Percentiles rank a stretch among this genome's conserved stretches.
Evolutionary conservation across 2,888 invertebrate genomes (phyloP).

Genomic region (Drosophila acutilabella): DNA sequence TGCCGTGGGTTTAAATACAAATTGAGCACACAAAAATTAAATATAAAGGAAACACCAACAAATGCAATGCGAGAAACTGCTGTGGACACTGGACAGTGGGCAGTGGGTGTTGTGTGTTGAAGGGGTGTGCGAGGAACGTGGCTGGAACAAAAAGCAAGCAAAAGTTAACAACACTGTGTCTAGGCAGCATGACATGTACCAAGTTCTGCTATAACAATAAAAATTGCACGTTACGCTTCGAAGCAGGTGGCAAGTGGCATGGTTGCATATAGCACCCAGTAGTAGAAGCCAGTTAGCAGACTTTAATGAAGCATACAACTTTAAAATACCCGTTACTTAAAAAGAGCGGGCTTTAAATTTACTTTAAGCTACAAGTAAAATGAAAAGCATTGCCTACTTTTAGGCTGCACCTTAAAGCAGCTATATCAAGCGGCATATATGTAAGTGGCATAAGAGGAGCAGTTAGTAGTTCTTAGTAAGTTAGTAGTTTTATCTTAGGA

Average conservation of each 20-base stretch:
- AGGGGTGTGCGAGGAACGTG: constrained; percentile 14
- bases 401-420: too few species aligned
- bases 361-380: neutral
- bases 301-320: neutral
- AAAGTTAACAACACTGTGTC: constrained; percentile 68
- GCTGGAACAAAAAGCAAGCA: constrained; percentile 49
- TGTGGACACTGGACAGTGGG: constrained; percentile 13
- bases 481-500: too few species aligned
- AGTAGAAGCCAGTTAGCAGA: neutral
- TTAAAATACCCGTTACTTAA: neutral
- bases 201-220: constrained; percentile 69
- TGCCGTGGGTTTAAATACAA: neutral
- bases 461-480: too few species aligned
- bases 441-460: too few species aligned
- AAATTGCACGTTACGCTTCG: constrained; percentile 72
- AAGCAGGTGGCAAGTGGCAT: constrained; percentile 19
- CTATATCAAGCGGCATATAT: too few species aligned
- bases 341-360: too few species aligned
- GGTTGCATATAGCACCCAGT: neutral
- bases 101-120: neutral
- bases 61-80: constrained; percentile 21
- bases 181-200: constrained; percentile 67
- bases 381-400: too few species aligned
- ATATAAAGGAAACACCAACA: neutral
- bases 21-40: constrained; percentile 1